Evolutionary conservation across 1,140 invertebrate species (phyloP), one percentile per base, ranked within the genome.

Genomic region (Vollenhovia emeryi): DNA sequence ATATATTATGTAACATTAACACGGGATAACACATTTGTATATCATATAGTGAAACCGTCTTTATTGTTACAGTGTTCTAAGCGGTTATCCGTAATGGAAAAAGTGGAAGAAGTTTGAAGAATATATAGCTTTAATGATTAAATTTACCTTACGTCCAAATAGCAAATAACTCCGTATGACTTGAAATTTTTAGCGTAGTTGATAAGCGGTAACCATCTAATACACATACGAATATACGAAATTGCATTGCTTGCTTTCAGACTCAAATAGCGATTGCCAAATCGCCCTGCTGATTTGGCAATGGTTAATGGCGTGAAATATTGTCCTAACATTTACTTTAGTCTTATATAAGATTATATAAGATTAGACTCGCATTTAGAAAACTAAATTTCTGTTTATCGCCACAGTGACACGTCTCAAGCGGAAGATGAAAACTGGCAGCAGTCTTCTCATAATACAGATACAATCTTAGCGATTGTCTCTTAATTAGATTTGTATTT

Each of bases 231-330:
- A 24, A 69, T 40, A 36, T 33, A 64, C n/a, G 59, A 86, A 62
- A 60, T 33, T 85, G 45, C 71, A 45, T 60, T 86, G 64, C 43
- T 36, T 76, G 71, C 85, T 89, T 88, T 76, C 87, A 88, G 74
- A 88, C 68, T 40, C 2, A 52, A 74, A 59, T 88, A 89, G 83
- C 21, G 11, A 76, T 85, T 74, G 45, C 73, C 52, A 88, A 74
- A 76, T 30, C 21, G 79, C 85, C 76, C 64, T 57, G 18, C 68
- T 76, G 69, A 33, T 88, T 82, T 83, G 76, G 40, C 69, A 88
- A 86, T 88, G 87, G 69, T 76, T 40, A 89, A 89, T 71, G 57
- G 55, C 69, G 50, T 89, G 87, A 89, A 88, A 88, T 89, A 88
- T 89, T 83, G 87, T 89, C 68, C 62, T 71, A 43, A 45, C 52